Base-by-base conservation (phyloP, 2,888 invertebrate species). In the Leptinotarsa juncta region DNA sequence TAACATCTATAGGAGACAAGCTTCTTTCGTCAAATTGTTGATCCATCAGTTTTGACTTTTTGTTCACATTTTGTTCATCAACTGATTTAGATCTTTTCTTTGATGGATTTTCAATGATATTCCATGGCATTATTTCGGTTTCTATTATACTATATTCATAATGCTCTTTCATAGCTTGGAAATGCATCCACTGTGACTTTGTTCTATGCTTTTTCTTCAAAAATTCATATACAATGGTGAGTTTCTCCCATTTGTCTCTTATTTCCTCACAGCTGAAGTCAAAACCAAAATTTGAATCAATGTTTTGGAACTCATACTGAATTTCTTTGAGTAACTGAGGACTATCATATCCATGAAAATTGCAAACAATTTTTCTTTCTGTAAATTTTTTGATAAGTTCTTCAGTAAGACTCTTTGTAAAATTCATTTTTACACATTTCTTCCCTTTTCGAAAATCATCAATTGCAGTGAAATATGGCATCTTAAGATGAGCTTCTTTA, bases 261-360 rank as follows among this genome's bases (percentile, higher is more conserved):
- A 74, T 70, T 53, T 70, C 67, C 10, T 74, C 67, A 48, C 60
- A 57, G 4, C 51, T n/a, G n/a, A 74, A 74, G 5, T 74, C 51
- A 51, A 74, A 74, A 3, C 73, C 73, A 62, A 10, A 5, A 62
- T 62, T 62, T n/a, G 62, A 16, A 32, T 62, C 42, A 5, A 70
- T 23, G 14, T 74, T 70, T 67, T 53, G 70, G 32, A 74, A 74
- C 53, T 74, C 73, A 16, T 14, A 32, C 62, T 70, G 73, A 62
- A 74, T 74, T 67, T 74, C 73, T 15, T 48, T 51, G n/a, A 74
- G 26, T 3, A 74, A 65, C 49, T 70, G 73, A 18, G 67, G 67
- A 62, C 73, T 70, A 51, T 74, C 73, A 62, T 74, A 74, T n/a
- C 73, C 73, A 18, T 70, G 73, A 62, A 74, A 67, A 16, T 70